Base-by-base conservation (phyloP, 2,888 invertebrate genomes). In the Latrodectus elegans region DNA sequence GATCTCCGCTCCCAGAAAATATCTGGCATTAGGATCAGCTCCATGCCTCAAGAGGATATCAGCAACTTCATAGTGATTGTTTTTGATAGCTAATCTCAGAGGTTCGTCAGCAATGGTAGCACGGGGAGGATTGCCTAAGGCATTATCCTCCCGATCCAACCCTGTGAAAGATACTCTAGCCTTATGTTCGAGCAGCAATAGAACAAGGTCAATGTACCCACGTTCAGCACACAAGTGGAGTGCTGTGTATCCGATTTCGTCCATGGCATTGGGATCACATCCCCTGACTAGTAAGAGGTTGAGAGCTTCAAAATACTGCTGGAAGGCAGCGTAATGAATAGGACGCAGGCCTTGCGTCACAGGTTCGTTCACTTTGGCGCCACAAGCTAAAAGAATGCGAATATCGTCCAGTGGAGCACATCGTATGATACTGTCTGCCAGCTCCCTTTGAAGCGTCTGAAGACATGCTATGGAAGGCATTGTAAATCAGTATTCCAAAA, bases 301-400 rank as follows among this genome's bases (percentile, higher is more conserved):
- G 0, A 96, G 95, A 0, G 97, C 97, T 90, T 96, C 96, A 3
- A 92, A 90, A 91, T 94, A 93, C 52, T 96, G 94, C 92, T 96
- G 96, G 95, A 97, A 97, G 89, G 97, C 96, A 0, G 97, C 97
- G 93, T 98, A 98, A 93, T 98, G 98, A 60, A 98, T 93, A 0
- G 97, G 97, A 85, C 96, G 94, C 73, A 98, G 94, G 2, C 97
- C 97, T 85, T 92, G 92, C 68, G 91, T 92, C 22, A 92, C 92
- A 4, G 91, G 90, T 67, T 90, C 90, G 88, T 91, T 90, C 60
- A 92, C 92, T 90, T 92, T 96, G 9, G 97, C 97, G 6, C 97
- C 97, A 91, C 96, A 96, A 22, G 96, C 96, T 83, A 97, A 93
- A 6, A 97, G 93, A 88, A 97, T 96, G 76, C 96, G 93, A 87